phyloP scores from a whole-genome alignment of 1,140 invertebrate species.

The Atopsyche davidsoni region DNA sequence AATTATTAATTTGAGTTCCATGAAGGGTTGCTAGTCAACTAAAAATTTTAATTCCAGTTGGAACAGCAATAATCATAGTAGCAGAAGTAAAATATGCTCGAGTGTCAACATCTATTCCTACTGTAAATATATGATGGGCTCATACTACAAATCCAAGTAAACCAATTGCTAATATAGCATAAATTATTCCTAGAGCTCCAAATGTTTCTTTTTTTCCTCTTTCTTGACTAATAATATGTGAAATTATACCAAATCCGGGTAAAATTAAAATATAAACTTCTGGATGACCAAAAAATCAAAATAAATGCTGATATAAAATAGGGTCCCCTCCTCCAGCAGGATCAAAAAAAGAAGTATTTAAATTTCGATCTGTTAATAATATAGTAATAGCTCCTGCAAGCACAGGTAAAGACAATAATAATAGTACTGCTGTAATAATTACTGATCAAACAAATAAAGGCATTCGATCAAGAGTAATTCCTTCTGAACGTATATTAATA shows the following conservation, averaged over 20 bases:
- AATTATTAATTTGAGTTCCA: slow-evolving; percentile 49
- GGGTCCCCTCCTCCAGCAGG: slow-evolving; percentile 61
- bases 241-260: slow-evolving; percentile 59
- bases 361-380: slow-evolving; percentile 62
- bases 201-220: slow-evolving; percentile 55
- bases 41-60: slow-evolving; percentile 63
- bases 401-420: slow-evolving; percentile 61
- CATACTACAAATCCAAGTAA: slow-evolving; percentile 62
- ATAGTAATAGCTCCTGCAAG: slow-evolving; percentile 69
- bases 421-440: slow-evolving; percentile 59
- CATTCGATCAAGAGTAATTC: slow-evolving; percentile 48
- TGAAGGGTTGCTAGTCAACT: slow-evolving; percentile 55
- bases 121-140: slow-evolving; percentile 67
- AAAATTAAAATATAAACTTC: slow-evolving; percentile 72
- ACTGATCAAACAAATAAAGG: slow-evolving; percentile 61
- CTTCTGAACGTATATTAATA: slow-evolving; percentile 50
- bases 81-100: slow-evolving; percentile 67
- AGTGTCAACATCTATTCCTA: slow-evolving; percentile 67
- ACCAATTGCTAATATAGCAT: slow-evolving; percentile 60
- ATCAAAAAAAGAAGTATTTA: slow-evolving; percentile 67
- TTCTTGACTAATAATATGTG: slow-evolving; percentile 56
- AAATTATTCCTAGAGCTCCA: slow-evolving; percentile 56
- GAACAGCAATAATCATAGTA: slow-evolving; percentile 68
- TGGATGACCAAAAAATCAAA: slow-evolving; percentile 74
- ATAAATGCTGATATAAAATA: slow-evolving; percentile 70